Evolutionary conservation across 1,140 invertebrate species (phyloP).

Genomic region (Ectropis grisescens): DNA sequence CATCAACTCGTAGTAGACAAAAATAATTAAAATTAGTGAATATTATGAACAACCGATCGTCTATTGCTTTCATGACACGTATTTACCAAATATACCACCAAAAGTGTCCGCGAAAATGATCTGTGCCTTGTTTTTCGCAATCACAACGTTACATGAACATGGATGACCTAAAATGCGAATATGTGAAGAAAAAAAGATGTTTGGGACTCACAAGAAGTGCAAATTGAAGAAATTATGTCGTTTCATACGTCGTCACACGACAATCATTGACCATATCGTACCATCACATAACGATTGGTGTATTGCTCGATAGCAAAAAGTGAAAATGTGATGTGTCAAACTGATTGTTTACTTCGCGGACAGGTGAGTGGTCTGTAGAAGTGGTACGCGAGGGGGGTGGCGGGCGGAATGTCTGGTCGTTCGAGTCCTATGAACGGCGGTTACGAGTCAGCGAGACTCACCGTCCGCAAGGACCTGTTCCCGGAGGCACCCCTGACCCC

Average conservation of each 20-base stretch:
- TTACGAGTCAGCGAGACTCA: constrained; percentile 53
- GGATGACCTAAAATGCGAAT: constrained; percentile 72
- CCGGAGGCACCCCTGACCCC: constrained; percentile 39
- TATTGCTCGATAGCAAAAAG: constrained; percentile 57
- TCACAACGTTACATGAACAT: constrained; percentile 71
- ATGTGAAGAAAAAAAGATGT: constrained; percentile 67
- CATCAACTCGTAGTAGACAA: constrained; percentile 61
- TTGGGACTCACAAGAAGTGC: constrained; percentile 52
- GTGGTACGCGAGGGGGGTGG: constrained; percentile 56
- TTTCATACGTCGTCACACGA: constrained; percentile 35
- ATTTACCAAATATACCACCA: constrained; percentile 45
- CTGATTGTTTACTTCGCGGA: constrained; percentile 69
- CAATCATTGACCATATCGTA: constrained; percentile 42
- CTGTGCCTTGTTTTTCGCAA: constrained; percentile 68
- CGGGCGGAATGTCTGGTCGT: constrained; percentile 59
- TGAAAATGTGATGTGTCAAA: constrained; percentile 72
- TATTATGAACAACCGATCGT: constrained; percentile 39
- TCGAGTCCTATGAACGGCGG: constrained; percentile 59
- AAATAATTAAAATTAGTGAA: constrained; percentile 62
- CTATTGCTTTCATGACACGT: constrained; percentile 37
- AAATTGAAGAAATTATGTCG: constrained; percentile 54
- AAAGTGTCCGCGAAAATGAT: constrained; percentile 65
- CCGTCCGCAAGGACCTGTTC: constrained; percentile 62
- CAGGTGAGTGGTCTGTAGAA: constrained; percentile 65
- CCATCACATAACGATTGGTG: constrained; percentile 42